Evolutionary conservation across 1,140 invertebrate species (phyloP).

Genomic region (Anthonomus grandis): DNA sequence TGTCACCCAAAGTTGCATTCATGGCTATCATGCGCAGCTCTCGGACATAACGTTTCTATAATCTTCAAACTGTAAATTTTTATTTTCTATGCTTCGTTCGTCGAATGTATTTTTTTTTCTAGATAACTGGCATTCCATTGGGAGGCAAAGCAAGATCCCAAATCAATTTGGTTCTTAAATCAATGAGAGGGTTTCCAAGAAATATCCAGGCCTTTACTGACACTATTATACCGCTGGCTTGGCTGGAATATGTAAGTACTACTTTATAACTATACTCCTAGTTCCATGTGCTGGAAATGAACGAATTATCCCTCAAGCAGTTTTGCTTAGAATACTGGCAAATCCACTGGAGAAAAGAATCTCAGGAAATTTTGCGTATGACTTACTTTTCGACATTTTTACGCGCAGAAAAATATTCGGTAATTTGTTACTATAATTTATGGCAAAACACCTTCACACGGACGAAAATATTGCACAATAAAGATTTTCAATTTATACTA

Average conservation of each 20-base stretch:
- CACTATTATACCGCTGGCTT: slow-evolving; percentile 56
- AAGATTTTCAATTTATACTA: too few species aligned
- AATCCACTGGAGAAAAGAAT: too few species aligned
- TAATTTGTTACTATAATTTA: neutral
- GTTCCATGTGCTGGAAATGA: neutral
- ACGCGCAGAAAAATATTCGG: neutral
- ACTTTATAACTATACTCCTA: neutral
- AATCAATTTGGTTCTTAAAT: slow-evolving; percentile 54
- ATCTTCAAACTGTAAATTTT: too few species aligned
- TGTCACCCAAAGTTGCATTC: too few species aligned
- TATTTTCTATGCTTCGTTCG: too few species aligned
- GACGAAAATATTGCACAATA: too few species aligned
- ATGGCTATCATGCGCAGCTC: too few species aligned
- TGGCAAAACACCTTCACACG: too few species aligned
- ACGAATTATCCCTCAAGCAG: neutral
- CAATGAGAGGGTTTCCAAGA: slow-evolving; percentile 49
- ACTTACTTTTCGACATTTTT: neutral
- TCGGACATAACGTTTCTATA: too few species aligned
- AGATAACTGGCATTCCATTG: slow-evolving; percentile 58
- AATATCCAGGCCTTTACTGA: slow-evolving; percentile 54
- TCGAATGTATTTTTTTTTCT: too few species aligned
- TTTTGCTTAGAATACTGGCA: neutral
- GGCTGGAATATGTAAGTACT: slow-evolving; percentile 63
- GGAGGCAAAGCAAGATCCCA: slow-evolving; percentile 56
- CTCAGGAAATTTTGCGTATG: neutral